Conservation (phyloP, 92 coral and sea anemone genomes). For the Palythoa grandiflora region DNA sequence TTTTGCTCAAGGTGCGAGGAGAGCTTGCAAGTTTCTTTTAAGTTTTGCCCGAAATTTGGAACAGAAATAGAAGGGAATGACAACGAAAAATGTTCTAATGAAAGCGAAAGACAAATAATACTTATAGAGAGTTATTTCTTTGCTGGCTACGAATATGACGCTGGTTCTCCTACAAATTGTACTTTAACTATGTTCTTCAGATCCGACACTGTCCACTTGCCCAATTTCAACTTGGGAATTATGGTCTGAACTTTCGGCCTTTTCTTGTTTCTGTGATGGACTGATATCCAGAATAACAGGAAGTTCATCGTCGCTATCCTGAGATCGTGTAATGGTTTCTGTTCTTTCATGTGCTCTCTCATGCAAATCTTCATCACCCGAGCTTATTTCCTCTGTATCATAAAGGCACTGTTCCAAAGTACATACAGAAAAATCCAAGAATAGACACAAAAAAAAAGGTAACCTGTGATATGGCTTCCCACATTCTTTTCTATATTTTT, state of each 20-base stretch:
- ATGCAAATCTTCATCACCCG: background rate
- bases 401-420: constrained; percentile 23
- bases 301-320: background rate
- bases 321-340: background rate
- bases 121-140: no score
- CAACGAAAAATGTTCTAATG: no score
- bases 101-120: no score
- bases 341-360: background rate
- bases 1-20: no score
- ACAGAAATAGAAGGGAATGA: no score
- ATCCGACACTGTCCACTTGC: constrained; percentile 48
- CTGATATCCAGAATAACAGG: background rate
- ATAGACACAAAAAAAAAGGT: constrained; percentile 59
- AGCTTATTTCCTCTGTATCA: background rate
- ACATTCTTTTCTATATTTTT: constrained; percentile 66
- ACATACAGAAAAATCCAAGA: constrained; percentile 51
- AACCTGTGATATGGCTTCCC: constrained; percentile 67
- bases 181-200: constrained; percentile 53
- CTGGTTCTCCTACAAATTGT: constrained; percentile 67
- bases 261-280: constrained; percentile 5
- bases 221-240: constrained; percentile 37
- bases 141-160: no score
- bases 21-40: no score
- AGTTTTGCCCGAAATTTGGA: no score
- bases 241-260: background rate